Conservation (phyloP, 2,113 vertebrate species). For the Symphodus melops region DNA sequence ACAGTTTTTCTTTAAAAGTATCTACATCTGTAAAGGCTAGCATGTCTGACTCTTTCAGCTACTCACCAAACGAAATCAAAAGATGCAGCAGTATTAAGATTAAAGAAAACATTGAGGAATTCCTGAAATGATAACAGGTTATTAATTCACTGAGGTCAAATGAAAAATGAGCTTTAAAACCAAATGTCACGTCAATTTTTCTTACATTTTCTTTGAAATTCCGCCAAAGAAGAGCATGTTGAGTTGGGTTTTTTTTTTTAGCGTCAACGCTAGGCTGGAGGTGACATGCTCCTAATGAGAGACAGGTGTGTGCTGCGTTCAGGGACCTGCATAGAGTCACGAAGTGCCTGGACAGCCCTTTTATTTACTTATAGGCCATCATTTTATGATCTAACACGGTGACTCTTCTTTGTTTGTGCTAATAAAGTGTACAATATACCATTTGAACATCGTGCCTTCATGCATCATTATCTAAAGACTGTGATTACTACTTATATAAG, state of each 20-base stretch:
- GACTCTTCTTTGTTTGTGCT: too few relatives aligned
- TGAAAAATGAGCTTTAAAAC: fast-evolving
- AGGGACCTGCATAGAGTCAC: conserved; percentile 11
- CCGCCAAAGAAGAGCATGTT: neutral
- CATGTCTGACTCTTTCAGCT: neutral
- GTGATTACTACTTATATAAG: too few relatives aligned
- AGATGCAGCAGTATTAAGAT: conserved; percentile 50
- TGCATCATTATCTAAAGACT: too few relatives aligned
- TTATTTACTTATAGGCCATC: too few relatives aligned
- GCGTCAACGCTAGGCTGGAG: neutral
- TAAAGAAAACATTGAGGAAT: conserved; percentile 21
- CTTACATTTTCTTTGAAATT: conserved; percentile 56
- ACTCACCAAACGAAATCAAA: conserved; percentile 64
- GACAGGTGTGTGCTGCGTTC: conserved; percentile 58
- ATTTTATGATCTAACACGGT: too few relatives aligned
- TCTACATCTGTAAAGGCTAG: neutral
- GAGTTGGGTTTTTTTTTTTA: conserved; percentile 15
- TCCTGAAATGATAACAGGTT: conserved; percentile 45
- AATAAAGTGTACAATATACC: too few relatives aligned
- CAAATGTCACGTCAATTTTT: neutral
- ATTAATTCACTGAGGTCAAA: neutral
- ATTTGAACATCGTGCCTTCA: too few relatives aligned
- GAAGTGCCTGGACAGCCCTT: neutral
- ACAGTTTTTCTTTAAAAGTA: fast-evolving
- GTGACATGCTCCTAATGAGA: conserved; percentile 44